Base-by-base conservation (phyloP, 2,797 vertebrate genomes). In the Falco berigora region DNA sequence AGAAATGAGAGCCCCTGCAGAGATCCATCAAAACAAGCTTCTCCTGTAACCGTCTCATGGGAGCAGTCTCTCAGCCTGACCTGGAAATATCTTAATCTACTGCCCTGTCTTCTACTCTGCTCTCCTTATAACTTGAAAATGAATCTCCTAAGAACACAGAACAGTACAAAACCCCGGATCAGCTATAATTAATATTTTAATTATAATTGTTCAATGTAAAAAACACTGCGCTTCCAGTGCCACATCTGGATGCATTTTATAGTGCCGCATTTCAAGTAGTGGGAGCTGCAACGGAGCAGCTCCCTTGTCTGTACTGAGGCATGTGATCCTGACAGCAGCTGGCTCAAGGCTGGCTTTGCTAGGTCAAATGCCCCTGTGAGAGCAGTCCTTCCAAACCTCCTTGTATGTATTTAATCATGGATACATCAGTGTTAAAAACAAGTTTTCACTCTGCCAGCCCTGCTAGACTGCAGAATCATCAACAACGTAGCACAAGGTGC, bases 21-120 rank as follows among this genome's bases (percentile, higher is more conserved):
- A 92, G 90, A 82, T 74, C 53, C 80, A 77, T 80, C 88, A 95
- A 96, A 96, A 95, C 74, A 95, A 95, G 56, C 46, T 80, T 84
- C 90, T 93, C 53, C 71, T 68, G 44, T 75, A 95, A 72, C 32
- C 0, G 0, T 28, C 64, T 75, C 46, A 1, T 19, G 68, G 61
- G 88, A 96, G 44, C 23, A 83, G 46, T 38, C 46, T 76, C 86
- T 81, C 40, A 86, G 73, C 25, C 74, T 80, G 61, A 87, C 84
- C 83, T 95, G 83, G 66, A 90, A 94, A 87, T 32, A 73, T 40
- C 55, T 68, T 63, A 66, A 68, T 71, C 74, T 76, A 52, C 20
- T 42, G 17, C 67, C 47, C 36, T 12, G 28, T 40, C 59, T 92
- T 86, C 42, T 28, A 79, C 32, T 63, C 76, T 81, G 63, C 27